Base-by-base conservation (phyloP, 1,140 invertebrate genomes). In the Lucilia sericata region DNA sequence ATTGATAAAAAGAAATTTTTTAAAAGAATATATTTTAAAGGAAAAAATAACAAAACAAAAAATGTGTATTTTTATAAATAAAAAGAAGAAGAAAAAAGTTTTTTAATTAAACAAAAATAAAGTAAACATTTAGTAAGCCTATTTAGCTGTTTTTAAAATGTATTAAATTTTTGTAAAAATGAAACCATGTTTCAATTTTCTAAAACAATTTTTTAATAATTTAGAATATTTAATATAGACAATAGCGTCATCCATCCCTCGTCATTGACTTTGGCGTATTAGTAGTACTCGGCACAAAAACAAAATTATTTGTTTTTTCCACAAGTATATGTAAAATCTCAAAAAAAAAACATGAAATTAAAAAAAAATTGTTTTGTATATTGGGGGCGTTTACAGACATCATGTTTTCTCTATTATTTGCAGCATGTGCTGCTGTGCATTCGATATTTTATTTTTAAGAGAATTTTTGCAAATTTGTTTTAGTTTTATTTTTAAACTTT, bases 261-360 rank as follows among this genome's bases (percentile, higher is more conserved):
- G 75, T 42, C 75, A 78, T 78, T 78, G 75, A 78, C 75, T 78
- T 78, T 78, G 75, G 34, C 8, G 36, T 78, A 30, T 30, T 30
- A 30, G 25, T 30, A 78, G 19, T 25, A 21, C 42, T 42, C 36
- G 36, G 14, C 42, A 17, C 12, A 47, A 19, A n/a, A 78, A 36
- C 42, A 12, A 76, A 76, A 76, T 30, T 76, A 74, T 25, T n/a
- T n/a, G 65, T 70, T 21, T 21, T 5, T 42, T 42, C 42, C 42
- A 42, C 42, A 42, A 42, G 0, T 70, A 70, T 70, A 70, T 10
- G 65, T 12, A 70, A 70, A 76, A 34, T 36, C 13, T 36, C 4
- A 76, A 70, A 70, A 70, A 70, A 55, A 55, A 55, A 55, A 55
- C 51, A 55, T 55, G 51, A 55, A 55, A 55, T 55, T 55, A 5